Conservation (phyloP, 2,888 invertebrate genomes). For the Trachelus iudaicus region DNA sequence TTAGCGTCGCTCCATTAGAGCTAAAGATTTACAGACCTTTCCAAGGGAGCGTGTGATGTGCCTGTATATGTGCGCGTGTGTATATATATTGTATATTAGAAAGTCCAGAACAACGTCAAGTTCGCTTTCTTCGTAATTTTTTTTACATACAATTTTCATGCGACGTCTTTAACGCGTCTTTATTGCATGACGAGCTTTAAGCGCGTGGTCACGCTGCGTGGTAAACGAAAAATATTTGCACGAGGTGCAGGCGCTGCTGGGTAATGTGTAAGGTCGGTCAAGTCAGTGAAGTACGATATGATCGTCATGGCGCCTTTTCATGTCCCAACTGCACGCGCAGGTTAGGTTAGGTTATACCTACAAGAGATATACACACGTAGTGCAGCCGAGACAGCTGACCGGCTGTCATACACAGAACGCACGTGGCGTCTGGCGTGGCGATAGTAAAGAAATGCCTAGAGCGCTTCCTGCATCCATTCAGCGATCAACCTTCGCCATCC, state of each 20-base stretch:
- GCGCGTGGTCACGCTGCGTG: neutral
- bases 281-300: neutral
- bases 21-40: neutral
- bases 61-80: no score
- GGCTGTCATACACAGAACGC: neutral
- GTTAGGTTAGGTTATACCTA: neutral
- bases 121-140: neutral
- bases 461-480: neutral
- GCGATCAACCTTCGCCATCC: neutral
- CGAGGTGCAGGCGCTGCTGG: neutral
- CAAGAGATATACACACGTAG: neutral
- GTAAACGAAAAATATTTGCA: neutral
- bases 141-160: neutral
- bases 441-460: neutral
- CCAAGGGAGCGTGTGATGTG: neutral
- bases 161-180: neutral
- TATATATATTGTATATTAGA: neutral
- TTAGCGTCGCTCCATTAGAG: conserved; percentile 48
- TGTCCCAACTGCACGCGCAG: neutral
- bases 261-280: neutral
- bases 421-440: neutral
- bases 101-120: neutral
- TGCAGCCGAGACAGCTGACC: neutral
- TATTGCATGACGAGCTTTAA: neutral
- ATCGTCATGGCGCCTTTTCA: neutral